Percentiles rank a stretch among this genome's conserved stretches.
Conservation (phyloP, 2,797 vertebrate genomes). For the Eulemur albifrons region DNA sequence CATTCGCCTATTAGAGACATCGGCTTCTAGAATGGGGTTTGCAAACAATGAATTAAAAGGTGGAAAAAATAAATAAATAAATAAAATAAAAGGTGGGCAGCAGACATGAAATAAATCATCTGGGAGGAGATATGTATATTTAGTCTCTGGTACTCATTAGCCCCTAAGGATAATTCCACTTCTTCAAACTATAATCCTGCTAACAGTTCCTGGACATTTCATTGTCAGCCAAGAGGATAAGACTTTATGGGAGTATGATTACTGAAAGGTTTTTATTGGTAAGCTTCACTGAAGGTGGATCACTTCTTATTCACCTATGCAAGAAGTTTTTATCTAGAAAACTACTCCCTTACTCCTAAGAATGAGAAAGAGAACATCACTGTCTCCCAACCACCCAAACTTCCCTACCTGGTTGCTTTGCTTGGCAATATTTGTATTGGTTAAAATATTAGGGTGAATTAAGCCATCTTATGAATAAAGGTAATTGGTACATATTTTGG, state of each 20-base stretch:
- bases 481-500: not conserved
- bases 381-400: not conserved
- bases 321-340: conserved; percentile 26
- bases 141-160: not conserved
- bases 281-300: not conserved
- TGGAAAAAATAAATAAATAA: too few species aligned
- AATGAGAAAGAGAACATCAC: conserved; percentile 34
- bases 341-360: not conserved
- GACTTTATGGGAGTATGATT: not conserved
- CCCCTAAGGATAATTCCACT: not conserved
- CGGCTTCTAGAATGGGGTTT: not conserved
- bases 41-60: not conserved
- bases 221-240: not conserved
- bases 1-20: not conserved
- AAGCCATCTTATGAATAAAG: not conserved
- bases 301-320: not conserved
- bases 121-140: not conserved
- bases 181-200: conserved; percentile 3
- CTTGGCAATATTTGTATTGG: not conserved
- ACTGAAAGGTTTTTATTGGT: not conserved
- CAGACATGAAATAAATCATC: not conserved
- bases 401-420: not conserved
- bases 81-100: not conserved
- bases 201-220: not conserved
- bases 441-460: conserved; percentile 19